Evolutionary conservation across 2,113 vertebrate genomes (phyloP), one percentile per base, ranked within the genome.

Genomic region (Oryzias curvinotus): DNA sequence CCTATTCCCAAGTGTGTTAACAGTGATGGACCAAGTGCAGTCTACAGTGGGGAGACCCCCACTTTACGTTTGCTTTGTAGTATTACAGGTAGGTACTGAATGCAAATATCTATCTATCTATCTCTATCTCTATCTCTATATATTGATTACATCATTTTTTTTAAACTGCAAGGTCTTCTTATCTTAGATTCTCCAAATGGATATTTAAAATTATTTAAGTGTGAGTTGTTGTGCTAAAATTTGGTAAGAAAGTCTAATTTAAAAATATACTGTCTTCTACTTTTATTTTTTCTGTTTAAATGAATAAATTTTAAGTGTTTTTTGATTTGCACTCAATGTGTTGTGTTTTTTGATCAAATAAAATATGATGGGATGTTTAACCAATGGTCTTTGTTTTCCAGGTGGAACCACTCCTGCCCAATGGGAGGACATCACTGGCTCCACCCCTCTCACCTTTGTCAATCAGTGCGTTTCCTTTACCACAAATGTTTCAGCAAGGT

Each of bases 381-480:
- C 36, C 36, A 36, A 36, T 36, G 36, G 13, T 70, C 7, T 85
- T 13, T 71, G 78, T 90, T 84, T 17, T 36, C 8, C 69, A 99
- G 97, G 97, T 78, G 96, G 97, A 80, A 98, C 95, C 63, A 98
- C 96, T 36, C 97, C 97, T 56, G 97, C 97, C 7, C 97, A 99
- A 18, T 99, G 97, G 97, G 97, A 99, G 71, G 97, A 99, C 84
- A 99, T 99, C 82, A 98, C 96, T 0, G 97, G 97, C 73, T 98
- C 96, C 54, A 99, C 97, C 5, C 97, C 97, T 0, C 90, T 99
- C 65, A 98, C 96, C 0, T 99, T 98, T 74, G 92, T 97, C 72
- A 98, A 98, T 78, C 95, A 98, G 78, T 99, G 97, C 71, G 97
- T 98, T 78, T 99, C 97, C 84, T 99, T 99, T 87, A 99, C 97